phyloP scores from a whole-genome alignment of 2,113 vertebrate genomes.

The Aplodontia rufa region DNA sequence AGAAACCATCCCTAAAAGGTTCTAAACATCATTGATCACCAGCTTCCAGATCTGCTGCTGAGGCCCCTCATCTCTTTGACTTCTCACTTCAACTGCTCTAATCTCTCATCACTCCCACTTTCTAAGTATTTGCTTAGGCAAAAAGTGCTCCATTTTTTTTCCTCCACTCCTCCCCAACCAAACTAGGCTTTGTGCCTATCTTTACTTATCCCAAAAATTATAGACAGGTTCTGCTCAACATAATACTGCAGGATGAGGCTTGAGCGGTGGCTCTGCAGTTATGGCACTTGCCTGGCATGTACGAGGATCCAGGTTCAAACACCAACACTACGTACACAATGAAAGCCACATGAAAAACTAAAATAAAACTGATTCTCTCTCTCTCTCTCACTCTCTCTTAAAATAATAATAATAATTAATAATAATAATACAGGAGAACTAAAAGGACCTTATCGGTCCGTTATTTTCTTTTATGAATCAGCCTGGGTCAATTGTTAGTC shows the following conservation, averaged over 20 bases:
- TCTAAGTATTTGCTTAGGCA: conserved; percentile 43
- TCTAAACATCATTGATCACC: background rate
- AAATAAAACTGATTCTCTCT: too few species aligned
- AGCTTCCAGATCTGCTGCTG: background rate
- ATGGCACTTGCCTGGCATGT: too few species aligned
- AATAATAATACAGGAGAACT: too few species aligned
- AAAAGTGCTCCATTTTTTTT: background rate
- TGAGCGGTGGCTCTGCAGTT: too few species aligned
- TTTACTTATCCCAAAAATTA: conserved; percentile 16
- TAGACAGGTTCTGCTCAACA: background rate
- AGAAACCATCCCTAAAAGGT: background rate
- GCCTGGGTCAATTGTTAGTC: background rate
- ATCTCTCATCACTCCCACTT: background rate
- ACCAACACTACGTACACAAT: too few species aligned
- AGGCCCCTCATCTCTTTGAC: background rate
- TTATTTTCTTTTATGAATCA: conserved; percentile 31
- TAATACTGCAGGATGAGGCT: background rate
- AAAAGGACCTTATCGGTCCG: background rate
- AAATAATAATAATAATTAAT: too few species aligned
- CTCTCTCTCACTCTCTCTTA: too few species aligned
- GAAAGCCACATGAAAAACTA: too few species aligned
- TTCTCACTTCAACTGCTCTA: background rate
- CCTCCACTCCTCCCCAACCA: background rate
- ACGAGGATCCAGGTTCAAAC: too few species aligned
- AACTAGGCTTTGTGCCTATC: background rate